Evolutionary conservation across 1,140 invertebrate genomes (phyloP), one percentile per base, ranked within the genome.

Genomic region (Lordiphosa collinella): DNA sequence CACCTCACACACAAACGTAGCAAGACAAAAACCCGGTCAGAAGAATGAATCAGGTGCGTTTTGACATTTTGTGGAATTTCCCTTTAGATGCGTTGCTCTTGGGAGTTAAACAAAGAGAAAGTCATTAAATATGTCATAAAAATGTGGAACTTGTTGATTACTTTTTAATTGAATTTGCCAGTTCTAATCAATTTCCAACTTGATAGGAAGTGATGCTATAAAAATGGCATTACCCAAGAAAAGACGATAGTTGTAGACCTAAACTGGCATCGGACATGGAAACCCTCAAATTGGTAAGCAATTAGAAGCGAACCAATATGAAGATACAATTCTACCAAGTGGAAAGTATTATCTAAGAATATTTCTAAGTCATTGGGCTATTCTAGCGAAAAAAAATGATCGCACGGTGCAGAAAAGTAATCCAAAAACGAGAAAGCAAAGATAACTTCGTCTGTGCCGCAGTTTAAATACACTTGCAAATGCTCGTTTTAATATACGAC

Each of bases 141-240:
- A 44, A 18, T 13, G 6, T 10, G 10, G 4, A 1, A 1, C 22
- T 25, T 40, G 9, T 13, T 36, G 9, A 18, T 10, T 5, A 40
- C 58, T 80, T 78, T 25, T 53, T 66, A 66, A 53, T 8, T 2
- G 13, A 59, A 38, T 38, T 16, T 11, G 32, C 44, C 31, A 40
- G 35, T 36, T 36, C 29, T 16, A 80, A 80, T 82, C 53, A 46
- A 73, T 74, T 65, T 25, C 4, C 36, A 35, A 4, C 35, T 16
- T 31, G 32, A 31, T 29, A 2, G 6, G 6, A 2, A 34, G 12
- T 25, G n/a, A 40, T 37, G 25, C 44, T 70, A 66, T 70, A 66
- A 43, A 66, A 48, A 43, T 36, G 43, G 34, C 12, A 37, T 44
- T 34, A n/a, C 32, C 31, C 44, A n/a, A 7, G 8, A 9, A 10